phyloP scores from a whole-genome alignment of 2,113 vertebrate species.

The Cryptomyrus ogoouensis region DNA sequence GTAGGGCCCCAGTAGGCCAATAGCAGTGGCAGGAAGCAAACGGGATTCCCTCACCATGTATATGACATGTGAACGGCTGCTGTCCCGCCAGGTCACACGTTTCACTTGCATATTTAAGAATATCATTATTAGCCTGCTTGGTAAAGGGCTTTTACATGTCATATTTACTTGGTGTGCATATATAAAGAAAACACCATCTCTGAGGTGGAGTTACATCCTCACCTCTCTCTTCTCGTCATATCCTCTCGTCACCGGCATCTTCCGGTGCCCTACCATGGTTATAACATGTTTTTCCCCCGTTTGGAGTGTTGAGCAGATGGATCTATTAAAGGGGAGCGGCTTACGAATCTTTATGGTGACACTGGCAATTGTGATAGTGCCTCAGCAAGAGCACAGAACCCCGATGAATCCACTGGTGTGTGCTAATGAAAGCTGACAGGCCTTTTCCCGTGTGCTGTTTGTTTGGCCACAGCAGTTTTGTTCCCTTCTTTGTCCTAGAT shows the following conservation, averaged over 20 bases:
- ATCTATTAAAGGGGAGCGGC: conserved; percentile 5
- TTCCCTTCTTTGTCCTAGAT: background rate
- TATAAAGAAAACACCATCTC: conserved; percentile 38
- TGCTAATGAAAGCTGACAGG: conserved; percentile 33
- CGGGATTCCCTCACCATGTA: background rate
- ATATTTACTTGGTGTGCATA: conserved; percentile 25
- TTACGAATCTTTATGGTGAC: conserved; percentile 10
- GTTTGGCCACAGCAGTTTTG: conserved; percentile 12
- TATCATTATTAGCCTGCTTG: conserved; percentile 41
- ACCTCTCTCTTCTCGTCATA: background rate
- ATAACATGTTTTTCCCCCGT: background rate
- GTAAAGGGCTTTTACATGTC: conserved; percentile 44
- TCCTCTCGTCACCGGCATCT: conserved; percentile 23
- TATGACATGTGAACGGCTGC: background rate
- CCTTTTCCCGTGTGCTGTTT: conserved; percentile 26
- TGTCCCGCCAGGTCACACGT: background rate
- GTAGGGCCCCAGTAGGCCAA: background rate
- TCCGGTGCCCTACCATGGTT: background rate
- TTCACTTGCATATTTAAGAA: conserved; percentile 35
- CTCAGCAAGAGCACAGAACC: background rate
- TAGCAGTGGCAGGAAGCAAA: background rate
- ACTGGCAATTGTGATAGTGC: background rate
- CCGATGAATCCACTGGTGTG: conserved; percentile 21
- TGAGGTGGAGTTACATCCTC: conserved; percentile 50
- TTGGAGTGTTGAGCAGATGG: conserved; percentile 15